Conservation (phyloP, 2,797 vertebrate species). For the Prunella strophiata region DNA sequence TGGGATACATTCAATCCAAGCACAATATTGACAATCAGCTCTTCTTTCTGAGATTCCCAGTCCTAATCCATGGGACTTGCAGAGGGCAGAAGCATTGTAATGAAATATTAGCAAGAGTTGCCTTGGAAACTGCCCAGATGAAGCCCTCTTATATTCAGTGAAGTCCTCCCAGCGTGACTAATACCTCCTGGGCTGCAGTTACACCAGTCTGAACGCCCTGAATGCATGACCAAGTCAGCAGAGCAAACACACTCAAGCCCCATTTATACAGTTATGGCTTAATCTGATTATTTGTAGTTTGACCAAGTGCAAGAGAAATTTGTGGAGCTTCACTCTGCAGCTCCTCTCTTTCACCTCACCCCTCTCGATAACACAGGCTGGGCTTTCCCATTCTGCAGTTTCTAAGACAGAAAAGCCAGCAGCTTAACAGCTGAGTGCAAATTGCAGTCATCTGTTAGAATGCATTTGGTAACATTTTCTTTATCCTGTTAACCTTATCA, state of each 20-base stretch:
- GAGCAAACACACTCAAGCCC: conserved; percentile 58
- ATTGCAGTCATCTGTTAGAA: conserved; percentile 31
- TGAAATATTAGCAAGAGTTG: conserved; percentile 75
- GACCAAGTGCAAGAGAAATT: conserved; percentile 19
- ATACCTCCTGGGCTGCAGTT: conserved; percentile 58
- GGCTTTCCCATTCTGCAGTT: background rate
- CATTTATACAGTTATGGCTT: conserved; percentile 66
- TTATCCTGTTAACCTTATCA: conserved; percentile 27
- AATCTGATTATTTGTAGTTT: conserved; percentile 64
- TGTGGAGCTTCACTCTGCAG: background rate
- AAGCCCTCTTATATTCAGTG: conserved; percentile 68
- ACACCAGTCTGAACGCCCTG: conserved; percentile 37
- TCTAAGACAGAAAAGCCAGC: background rate
- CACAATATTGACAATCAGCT: conserved; percentile 57
- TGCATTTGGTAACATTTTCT: conserved; percentile 18
- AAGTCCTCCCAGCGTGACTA: conserved; percentile 62
- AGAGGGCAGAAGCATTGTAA: conserved; percentile 48
- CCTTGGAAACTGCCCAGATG: conserved; percentile 74
- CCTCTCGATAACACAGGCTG: background rate
- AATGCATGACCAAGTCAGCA: conserved; percentile 66
- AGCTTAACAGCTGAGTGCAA: conserved; percentile 22
- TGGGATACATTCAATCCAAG: conserved; percentile 21
- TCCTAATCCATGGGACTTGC: conserved; percentile 46
- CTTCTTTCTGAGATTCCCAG: conserved; percentile 50
- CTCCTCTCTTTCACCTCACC: conserved; percentile 11